Evolutionary conservation across 2,113 vertebrate species (phyloP).

Genomic region (Thryonomys swinderianus): DNA sequence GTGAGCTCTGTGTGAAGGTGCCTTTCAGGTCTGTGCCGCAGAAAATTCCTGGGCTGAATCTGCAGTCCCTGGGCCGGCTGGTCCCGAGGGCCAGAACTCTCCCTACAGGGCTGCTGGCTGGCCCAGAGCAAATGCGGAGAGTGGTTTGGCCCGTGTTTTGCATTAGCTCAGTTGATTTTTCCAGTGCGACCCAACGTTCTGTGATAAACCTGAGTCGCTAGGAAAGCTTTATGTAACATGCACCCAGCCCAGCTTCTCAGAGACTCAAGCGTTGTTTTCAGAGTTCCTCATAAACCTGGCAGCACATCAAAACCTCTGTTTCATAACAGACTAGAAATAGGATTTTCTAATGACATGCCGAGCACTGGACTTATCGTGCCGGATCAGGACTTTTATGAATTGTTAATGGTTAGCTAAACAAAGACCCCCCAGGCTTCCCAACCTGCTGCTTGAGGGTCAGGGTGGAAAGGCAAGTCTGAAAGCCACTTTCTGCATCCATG

Average conservation of each 20-base stretch:
- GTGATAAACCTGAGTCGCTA: conserved; percentile 77
- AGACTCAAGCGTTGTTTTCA: conserved; percentile 83
- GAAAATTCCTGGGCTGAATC: background rate
- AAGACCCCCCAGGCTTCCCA: conserved; percentile 50
- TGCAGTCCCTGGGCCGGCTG: background rate
- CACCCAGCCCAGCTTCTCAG: conserved; percentile 77
- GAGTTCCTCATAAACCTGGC: conserved; percentile 86
- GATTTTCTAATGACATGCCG: conserved; percentile 84
- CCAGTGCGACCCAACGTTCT: conserved; percentile 49
- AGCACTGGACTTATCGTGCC: conserved; percentile 75
- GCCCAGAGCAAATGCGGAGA: conserved; percentile 43
- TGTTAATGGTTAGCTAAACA: conserved; percentile 80
- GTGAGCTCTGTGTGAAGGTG: background rate
- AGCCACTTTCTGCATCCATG: background rate
- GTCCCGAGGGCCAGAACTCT: background rate
- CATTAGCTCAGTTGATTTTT: conserved; percentile 47
- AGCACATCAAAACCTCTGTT: conserved; percentile 89
- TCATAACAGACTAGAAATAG: conserved; percentile 89
- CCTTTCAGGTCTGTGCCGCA: background rate
- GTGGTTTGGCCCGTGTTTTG: conserved; percentile 58
- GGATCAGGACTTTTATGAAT: conserved; percentile 82
- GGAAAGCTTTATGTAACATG: conserved; percentile 87
- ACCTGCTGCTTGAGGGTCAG: background rate
- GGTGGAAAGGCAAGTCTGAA: background rate
- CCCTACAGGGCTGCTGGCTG: conserved; percentile 67